These are phyloP conservation scores for Muschampia plurimacula DNA, from an alignment of 2,888 invertebrate species.

Conservation along the genomic window DNA sequence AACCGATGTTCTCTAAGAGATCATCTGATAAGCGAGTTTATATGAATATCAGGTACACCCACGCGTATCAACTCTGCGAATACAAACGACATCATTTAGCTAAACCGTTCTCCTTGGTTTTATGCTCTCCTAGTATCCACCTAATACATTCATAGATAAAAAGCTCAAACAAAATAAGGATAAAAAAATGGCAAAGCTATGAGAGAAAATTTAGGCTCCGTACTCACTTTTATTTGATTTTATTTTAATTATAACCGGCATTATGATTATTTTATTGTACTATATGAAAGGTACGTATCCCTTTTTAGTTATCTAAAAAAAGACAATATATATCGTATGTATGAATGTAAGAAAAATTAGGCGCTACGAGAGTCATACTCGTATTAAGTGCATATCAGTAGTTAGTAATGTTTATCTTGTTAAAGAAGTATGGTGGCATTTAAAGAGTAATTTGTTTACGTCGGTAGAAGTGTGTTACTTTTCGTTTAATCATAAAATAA, in stretches of 20 bases:
- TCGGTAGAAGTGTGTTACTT: background rate
- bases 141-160: constrained; percentile 51
- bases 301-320: too few species aligned
- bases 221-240: too few species aligned
- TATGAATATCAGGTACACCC: constrained; percentile 57
- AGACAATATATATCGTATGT: too few species aligned
- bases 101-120: constrained; percentile 64
- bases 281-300: too few species aligned
- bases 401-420: too few species aligned
- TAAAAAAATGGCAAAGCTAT: background rate
- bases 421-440: background rate
- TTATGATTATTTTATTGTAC: too few species aligned
- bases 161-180: background rate
- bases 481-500: constrained; percentile 32
- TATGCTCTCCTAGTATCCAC: constrained; percentile 65
- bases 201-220: too few species aligned
- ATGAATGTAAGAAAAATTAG: too few species aligned
- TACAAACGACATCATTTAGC: constrained; percentile 61
- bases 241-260: too few species aligned
- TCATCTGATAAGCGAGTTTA: constrained; percentile 52
- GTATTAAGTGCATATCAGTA: too few species aligned
- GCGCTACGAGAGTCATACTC: too few species aligned
- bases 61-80: constrained; percentile 49
- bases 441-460: background rate
- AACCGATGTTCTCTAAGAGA: constrained; percentile 42